Evolutionary conservation across 2,113 vertebrate genomes (phyloP).

Genomic region (Otus sunia): DNA sequence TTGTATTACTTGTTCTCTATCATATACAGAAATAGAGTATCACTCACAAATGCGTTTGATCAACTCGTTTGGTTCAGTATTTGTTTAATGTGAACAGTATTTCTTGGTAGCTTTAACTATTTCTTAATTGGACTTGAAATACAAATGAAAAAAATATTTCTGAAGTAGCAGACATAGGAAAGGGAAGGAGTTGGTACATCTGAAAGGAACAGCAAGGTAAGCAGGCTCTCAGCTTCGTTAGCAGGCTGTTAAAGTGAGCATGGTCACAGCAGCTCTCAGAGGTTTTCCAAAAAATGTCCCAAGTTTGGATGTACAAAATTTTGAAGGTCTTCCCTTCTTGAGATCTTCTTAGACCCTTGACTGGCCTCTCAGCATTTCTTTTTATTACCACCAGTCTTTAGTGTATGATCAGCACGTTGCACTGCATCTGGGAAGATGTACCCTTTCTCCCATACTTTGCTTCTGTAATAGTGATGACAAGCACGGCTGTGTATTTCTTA

Average conservation of each 20-base stretch:
- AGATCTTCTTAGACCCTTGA: background rate
- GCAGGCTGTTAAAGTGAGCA: background rate
- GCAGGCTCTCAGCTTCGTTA: background rate
- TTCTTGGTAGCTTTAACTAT: background rate
- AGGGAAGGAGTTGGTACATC: background rate
- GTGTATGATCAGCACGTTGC: fast-evolving
- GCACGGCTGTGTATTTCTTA: background rate
- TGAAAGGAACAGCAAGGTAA: background rate
- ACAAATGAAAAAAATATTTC: background rate
- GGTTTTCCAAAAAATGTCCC: background rate
- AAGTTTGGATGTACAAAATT: background rate
- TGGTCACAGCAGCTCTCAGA: background rate
- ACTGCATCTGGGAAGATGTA: background rate
- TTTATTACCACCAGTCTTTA: background rate
- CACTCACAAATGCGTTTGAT: background rate
- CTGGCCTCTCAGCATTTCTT: background rate
- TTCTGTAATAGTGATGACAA: background rate
- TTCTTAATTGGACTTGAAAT: background rate
- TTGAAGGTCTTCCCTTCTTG: background rate
- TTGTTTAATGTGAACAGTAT: background rate
- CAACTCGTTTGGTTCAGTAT: background rate
- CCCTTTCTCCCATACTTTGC: background rate
- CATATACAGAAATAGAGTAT: background rate
- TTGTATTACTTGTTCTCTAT: background rate
- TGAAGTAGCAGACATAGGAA: background rate